Evolutionary conservation across 2,888 invertebrate species (phyloP), one percentile per base, ranked within the genome.

Genomic region (Papilio gigon): DNA sequence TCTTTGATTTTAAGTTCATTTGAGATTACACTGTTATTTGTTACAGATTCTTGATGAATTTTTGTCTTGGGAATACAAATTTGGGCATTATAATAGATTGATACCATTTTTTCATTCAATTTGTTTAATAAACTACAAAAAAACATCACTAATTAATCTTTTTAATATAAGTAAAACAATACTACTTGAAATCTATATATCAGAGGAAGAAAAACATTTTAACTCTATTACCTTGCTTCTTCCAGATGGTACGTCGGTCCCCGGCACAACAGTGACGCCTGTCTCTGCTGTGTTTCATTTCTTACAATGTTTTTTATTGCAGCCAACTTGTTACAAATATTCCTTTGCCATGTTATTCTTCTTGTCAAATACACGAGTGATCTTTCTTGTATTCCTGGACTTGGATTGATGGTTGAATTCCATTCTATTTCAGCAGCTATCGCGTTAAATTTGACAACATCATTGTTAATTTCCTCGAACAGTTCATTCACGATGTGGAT

Each of bases 251-350:
- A 95, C 65, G 87, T 92, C 0, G 95, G 94, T 50, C 95, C 95
- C 74, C 94, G 87, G 76, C 95, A 95, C 50, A 95, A 75, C 12
- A 95, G 82, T 83, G 93, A 93, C 63, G 93, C 80, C 87, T 93
- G 93, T 70, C 94, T 86, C 59, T 78, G 78, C 72, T 93, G 92
- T 25, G 83, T 85, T 22, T 62, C 74, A 62, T 88, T 88, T 33
- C 90, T 70, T 71, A 83, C 77, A 67, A 65, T 72, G 2, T 76
- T 74, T 44, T 75, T 75, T 56, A 89, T 71, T 71, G 72, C 71
- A 68, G 76, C 77, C 72, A 91, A 71, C 61, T 73, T 74, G 35
- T 74, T 72, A 66, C 92, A 92, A 0, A 75, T 76, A 42, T 69
- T 74, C 8, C 82, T 78, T 74, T 87, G 85, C 92, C 92, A 90